These are phyloP conservation scores for Agrochola macilenta DNA, from an alignment of 2,888 invertebrate species.

Conservation along the genomic window DNA sequence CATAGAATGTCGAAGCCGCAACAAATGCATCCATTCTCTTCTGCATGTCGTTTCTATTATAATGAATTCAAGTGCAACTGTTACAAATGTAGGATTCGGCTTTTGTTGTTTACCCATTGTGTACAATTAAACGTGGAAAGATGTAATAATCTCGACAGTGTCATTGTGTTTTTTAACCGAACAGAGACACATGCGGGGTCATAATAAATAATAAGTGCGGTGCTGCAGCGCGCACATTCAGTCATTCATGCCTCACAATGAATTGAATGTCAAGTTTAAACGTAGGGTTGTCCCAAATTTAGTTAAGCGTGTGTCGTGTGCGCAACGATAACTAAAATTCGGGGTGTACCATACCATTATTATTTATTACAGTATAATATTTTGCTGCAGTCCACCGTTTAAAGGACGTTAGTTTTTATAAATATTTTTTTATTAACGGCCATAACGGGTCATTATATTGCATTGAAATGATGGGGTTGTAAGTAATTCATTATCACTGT, in stretches of 20 bases:
- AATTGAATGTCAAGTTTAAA: slow-evolving; percentile 88
- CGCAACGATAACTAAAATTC: slow-evolving; percentile 85
- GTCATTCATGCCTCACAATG: slow-evolving; percentile 81
- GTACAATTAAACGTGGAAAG: slow-evolving; percentile 89
- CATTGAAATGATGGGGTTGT: slow-evolving; percentile 84
- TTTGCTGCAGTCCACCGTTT: slow-evolving; percentile 87
- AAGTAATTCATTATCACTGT: slow-evolving; percentile 83
- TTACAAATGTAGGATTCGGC: slow-evolving; percentile 83
- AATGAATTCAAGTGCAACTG: slow-evolving; percentile 86
- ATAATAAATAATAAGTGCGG: slow-evolving; percentile 84
- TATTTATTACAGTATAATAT: slow-evolving; percentile 90
- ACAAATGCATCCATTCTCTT: slow-evolving; percentile 79
- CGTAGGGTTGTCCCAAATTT: slow-evolving; percentile 86
- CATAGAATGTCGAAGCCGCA: slow-evolving; percentile 84
- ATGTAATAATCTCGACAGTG: slow-evolving; percentile 89
- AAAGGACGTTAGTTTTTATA: slow-evolving; percentile 84
- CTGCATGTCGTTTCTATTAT: slow-evolving; percentile 70
- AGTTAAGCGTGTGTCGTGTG: slow-evolving; percentile 84
- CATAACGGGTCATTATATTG: slow-evolving; percentile 86
- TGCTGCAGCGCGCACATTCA: slow-evolving; percentile 76
- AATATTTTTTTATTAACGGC: slow-evolving; percentile 87
- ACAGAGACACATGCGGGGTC: slow-evolving; percentile 88
- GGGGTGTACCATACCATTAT: slow-evolving; percentile 85
- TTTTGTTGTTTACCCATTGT: slow-evolving; percentile 89
- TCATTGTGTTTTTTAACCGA: slow-evolving; percentile 86